Conservation (phyloP, 2,797 vertebrate species). For the Galagoides demidoff region DNA sequence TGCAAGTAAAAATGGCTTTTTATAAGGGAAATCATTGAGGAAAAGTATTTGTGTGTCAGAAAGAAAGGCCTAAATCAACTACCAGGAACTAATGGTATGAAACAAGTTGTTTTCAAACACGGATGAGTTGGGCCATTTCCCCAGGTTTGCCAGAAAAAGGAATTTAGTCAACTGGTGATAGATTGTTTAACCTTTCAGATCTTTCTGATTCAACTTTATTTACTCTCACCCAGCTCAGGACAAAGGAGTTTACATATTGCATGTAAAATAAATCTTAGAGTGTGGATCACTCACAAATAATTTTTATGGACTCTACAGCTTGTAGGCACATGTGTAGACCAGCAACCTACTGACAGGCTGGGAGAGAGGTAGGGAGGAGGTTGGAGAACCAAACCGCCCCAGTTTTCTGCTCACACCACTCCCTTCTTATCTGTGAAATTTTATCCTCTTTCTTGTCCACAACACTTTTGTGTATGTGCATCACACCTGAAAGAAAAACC, state of each 20-base stretch:
- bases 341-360: no score
- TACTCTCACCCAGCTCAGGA: not conserved
- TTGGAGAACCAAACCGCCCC: not conserved
- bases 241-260: not conserved
- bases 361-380: not conserved
- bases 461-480: not conserved
- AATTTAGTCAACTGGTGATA: not conserved
- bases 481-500: not conserved
- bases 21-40: not conserved
- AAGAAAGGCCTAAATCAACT: not conserved
- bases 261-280: not conserved
- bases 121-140: not conserved
- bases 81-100: not conserved
- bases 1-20: not conserved
- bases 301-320: not conserved
- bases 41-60: not conserved
- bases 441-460: not conserved
- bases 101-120: not conserved
- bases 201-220: not conserved
- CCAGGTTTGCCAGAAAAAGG: not conserved
- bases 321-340: not conserved
- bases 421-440: not conserved
- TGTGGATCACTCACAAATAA: not conserved
- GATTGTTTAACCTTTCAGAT: not conserved
- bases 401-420: not conserved